Evolutionary conservation across 2,888 invertebrate species (phyloP).

Genomic region (Tuberolachnus salignus): DNA sequence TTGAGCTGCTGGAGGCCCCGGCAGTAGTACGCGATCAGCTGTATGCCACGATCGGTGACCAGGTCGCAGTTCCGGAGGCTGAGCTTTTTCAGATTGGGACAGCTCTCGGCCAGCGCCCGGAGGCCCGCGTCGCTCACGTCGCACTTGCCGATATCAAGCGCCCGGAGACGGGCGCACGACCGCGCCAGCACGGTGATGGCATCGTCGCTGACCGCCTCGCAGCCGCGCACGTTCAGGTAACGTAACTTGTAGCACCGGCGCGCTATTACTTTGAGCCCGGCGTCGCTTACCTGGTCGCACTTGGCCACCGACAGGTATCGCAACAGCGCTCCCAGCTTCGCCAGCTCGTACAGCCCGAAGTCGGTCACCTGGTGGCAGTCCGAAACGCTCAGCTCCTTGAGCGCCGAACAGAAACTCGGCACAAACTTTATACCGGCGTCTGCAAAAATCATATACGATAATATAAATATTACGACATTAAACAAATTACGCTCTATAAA

Average conservation of each 20-base stretch:
- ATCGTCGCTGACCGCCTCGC: slow-evolving; percentile 92
- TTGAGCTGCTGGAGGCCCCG: slow-evolving; percentile 88
- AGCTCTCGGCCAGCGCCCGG: slow-evolving; percentile 83
- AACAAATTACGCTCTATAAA: too few species aligned
- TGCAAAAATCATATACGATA: slow-evolving; percentile 62
- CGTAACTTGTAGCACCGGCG: slow-evolving; percentile 85
- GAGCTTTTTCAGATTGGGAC: slow-evolving; percentile 87
- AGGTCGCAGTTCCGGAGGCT: slow-evolving; percentile 90
- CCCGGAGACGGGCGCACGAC: slow-evolving; percentile 83
- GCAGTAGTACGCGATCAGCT: slow-evolving; percentile 87
- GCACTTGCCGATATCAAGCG: slow-evolving; percentile 90
- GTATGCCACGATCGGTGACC: slow-evolving; percentile 86
- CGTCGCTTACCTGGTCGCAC: slow-evolving; percentile 90
- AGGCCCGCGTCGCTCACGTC: slow-evolving; percentile 90
- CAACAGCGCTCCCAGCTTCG: slow-evolving; percentile 83
- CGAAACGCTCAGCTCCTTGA: slow-evolving; percentile 87
- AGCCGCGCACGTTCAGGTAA: slow-evolving; percentile 89
- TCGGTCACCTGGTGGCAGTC: slow-evolving; percentile 90
- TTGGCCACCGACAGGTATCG: slow-evolving; percentile 92
- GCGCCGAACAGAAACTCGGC: slow-evolving; percentile 82
- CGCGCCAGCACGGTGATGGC: slow-evolving; percentile 84
- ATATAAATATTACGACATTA: not conserved
- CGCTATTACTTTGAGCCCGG: slow-evolving; percentile 85
- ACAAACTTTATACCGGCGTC: slow-evolving; percentile 91
- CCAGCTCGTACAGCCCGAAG: slow-evolving; percentile 87